These are phyloP conservation scores for Micronisus gabar DNA, from an alignment of 2,113 vertebrate genomes.

Conservation along the genomic window DNA sequence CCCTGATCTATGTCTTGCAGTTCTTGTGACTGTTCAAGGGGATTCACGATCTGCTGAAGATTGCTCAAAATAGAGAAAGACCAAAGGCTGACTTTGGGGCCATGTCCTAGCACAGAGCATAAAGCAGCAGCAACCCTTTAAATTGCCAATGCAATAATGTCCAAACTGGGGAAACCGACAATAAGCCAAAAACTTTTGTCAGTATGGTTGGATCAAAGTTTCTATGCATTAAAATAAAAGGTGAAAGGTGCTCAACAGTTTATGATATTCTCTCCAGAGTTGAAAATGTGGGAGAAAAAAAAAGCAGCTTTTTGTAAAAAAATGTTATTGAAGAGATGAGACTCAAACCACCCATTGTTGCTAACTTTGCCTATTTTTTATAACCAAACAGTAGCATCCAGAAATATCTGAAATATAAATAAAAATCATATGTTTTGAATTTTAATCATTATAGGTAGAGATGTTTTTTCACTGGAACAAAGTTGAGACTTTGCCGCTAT, in stretches of 20 bases:
- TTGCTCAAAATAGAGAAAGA: background rate
- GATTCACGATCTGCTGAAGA: background rate
- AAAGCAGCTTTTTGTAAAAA: background rate
- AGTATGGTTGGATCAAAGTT: background rate
- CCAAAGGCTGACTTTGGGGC: background rate
- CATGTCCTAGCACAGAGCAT: rapidly evolving
- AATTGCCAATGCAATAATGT: background rate
- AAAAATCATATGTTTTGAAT: background rate
- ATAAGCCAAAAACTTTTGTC: background rate
- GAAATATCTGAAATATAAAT: background rate
- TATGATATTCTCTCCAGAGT: background rate
- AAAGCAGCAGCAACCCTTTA: background rate
- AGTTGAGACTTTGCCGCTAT: background rate
- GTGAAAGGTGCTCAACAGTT: background rate
- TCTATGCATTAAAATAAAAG: background rate
- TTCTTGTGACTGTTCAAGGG: background rate
- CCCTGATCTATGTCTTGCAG: background rate
- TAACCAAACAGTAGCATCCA: background rate
- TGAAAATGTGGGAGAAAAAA: background rate
- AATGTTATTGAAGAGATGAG: background rate
- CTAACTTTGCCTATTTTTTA: background rate
- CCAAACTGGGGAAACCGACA: background rate
- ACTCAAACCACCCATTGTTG: background rate
- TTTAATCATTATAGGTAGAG: background rate
- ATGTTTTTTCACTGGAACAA: background rate